Base-by-base conservation (phyloP, 2,113 vertebrate genomes). In the Indri indri region DNA sequence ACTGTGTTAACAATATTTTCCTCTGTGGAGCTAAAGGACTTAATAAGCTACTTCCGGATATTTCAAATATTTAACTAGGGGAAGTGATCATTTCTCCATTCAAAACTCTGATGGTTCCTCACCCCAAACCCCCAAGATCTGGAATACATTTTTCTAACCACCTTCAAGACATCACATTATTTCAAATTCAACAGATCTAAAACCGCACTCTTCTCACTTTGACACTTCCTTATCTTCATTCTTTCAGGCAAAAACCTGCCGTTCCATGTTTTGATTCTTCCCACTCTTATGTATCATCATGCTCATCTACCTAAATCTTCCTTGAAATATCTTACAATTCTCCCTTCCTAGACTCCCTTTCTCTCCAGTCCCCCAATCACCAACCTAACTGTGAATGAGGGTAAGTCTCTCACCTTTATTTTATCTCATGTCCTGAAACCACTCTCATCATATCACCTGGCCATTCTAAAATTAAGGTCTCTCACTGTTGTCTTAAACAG, bases 221-320 rank as follows among this genome's bases (percentile, higher is more conserved):
- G 65, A 85, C 86, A 85, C 34, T 92, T 90, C 66, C 57, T 30
- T 66, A 89, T 42, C 54, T 92, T 84, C 30, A 68, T 40, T 90
- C 61, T 92, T 91, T 79, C 20, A 88, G 50, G 57, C 45, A 92
- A 88, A 76, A 92, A 97, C 70, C 14, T 37, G 20, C 27, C 95
- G 23, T 47, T 83, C 23, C 88, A 42, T 13, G 18, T 73, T 83
- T 57, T 83, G n/a, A 54, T 17, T 76, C 54, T 71, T 87, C 32
- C 17, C 22, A 93, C 40, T 91, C 3, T n/a, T 27, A 88, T 6
- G 40, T 52, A 76, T 59, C 83, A 83, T 61, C 68, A 79, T 90
- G 42, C 34, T 30, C 37, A 65, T 54, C 34, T 52, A 50, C 30
- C 54, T 40, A 93, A 71, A 65, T 52, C 45, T 91, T 84, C 57